These are phyloP conservation scores for Anas acuta DNA, from an alignment of 2,797 vertebrate genomes.

Conservation along the genomic window DNA sequence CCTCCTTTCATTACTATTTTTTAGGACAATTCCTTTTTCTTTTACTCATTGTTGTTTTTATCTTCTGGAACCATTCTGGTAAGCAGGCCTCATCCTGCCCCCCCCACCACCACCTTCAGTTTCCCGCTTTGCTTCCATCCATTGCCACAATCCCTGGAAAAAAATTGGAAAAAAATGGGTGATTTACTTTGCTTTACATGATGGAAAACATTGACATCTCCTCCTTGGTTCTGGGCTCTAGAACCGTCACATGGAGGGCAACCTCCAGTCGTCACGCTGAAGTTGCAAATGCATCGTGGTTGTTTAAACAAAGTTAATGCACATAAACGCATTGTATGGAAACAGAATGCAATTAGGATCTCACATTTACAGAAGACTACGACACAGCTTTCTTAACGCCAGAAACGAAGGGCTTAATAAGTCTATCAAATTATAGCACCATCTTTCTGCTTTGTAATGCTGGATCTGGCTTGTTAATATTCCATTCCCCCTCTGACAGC, in stretches of 20 bases:
- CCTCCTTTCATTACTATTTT: neutral
- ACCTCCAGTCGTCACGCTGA: neutral
- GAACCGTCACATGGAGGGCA: neutral
- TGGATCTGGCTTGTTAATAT: conserved; percentile 61
- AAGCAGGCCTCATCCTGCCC: neutral
- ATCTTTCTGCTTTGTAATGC: neutral
- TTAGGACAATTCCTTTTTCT: neutral
- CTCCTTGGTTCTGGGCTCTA: neutral
- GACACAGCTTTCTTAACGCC: conserved; percentile 6
- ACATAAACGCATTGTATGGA: neutral
- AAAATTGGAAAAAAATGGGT: rapidly evolving
- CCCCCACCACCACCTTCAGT: neutral
- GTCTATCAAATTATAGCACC: conserved; percentile 48
- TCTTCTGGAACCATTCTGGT: neutral
- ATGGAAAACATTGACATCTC: rapidly evolving
- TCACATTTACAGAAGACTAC: neutral
- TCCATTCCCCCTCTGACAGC: conserved; percentile 38
- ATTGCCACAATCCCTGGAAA: neutral
- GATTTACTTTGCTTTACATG: neutral
- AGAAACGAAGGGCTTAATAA: conserved; percentile 44
- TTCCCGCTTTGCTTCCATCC: neutral
- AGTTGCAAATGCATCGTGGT: neutral
- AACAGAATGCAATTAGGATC: neutral
- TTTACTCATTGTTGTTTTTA: neutral
- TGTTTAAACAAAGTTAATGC: neutral